Evolutionary conservation across 2,797 vertebrate species (phyloP).

Genomic region (Mus caroli): DNA sequence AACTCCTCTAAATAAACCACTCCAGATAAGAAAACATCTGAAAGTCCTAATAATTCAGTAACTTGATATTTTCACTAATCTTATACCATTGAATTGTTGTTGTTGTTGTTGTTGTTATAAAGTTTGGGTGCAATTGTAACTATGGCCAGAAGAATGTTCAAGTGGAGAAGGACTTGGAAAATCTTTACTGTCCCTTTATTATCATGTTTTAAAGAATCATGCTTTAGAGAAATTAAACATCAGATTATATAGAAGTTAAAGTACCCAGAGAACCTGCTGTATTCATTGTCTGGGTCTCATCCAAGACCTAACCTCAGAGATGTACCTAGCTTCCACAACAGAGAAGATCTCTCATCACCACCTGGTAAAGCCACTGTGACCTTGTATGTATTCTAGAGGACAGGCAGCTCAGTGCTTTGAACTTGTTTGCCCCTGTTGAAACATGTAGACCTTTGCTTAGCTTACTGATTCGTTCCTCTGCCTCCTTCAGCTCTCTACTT

Average conservation of each 20-base stretch:
- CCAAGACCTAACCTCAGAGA: not conserved
- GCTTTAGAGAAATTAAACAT: not conserved
- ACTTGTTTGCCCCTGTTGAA: not conserved
- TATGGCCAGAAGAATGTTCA: not conserved
- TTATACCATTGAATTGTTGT: not conserved
- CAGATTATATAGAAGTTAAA: not conserved
- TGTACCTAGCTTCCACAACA: not conserved
- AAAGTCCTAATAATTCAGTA: not conserved
- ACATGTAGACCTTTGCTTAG: not conserved
- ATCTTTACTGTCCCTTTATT: slow-evolving; percentile 2
- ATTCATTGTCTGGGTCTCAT: not conserved
- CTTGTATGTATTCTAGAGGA: not conserved
- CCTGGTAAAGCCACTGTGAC: not conserved
- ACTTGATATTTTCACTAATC: not conserved
- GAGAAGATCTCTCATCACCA: not conserved
- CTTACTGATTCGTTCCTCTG: not conserved
- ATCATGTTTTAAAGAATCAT: not conserved
- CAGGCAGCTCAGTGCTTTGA: not conserved
- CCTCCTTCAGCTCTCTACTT: not conserved
- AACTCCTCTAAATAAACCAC: slow-evolving; percentile 9
- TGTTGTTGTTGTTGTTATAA: not conserved
- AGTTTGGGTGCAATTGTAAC: not conserved
- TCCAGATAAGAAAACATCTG: not conserved
- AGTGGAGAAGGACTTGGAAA: not conserved
- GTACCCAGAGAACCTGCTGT: not conserved